phyloP scores from a whole-genome alignment of 2,888 invertebrate species.

The Euphydryas editha region DNA sequence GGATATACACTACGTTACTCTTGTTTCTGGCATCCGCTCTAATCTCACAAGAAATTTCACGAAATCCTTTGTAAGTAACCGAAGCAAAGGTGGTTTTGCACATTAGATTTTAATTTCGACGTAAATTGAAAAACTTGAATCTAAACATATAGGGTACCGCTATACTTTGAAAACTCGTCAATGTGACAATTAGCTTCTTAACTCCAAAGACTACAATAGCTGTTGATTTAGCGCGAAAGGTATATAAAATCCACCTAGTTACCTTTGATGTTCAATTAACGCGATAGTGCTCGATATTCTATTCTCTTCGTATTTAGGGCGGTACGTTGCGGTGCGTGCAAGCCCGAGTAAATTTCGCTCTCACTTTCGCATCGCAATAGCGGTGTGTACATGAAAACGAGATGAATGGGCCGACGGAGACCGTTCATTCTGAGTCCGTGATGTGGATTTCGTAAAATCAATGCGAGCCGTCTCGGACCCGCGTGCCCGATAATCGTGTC shows the following conservation, averaged over 20 bases:
- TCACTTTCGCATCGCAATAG: slow-evolving; percentile 81
- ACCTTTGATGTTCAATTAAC: slow-evolving; percentile 50
- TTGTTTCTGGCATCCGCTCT: slow-evolving; percentile 40
- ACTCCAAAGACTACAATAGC: not conserved
- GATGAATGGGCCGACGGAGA: slow-evolving; percentile 80
- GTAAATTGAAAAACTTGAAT: not conserved
- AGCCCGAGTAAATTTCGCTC: slow-evolving; percentile 78
- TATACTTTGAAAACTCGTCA: not conserved
- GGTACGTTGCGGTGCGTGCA: slow-evolving; percentile 68
- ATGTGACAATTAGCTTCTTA: not conserved
- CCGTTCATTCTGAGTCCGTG: slow-evolving; percentile 76
- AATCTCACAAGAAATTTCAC: slow-evolving; percentile 13
- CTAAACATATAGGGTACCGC: not conserved
- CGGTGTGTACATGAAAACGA: slow-evolving; percentile 80
- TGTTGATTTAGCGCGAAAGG: not conserved
- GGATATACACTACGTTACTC: slow-evolving; percentile 63
- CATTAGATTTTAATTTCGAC: not conserved
- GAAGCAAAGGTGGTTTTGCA: not conserved
- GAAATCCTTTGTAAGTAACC: not conserved
- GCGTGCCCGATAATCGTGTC: slow-evolving; percentile 70
- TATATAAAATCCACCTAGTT: slow-evolving; percentile 17
- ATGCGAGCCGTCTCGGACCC: slow-evolving; percentile 73
- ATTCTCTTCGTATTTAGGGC: slow-evolving; percentile 71
- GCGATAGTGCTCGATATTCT: slow-evolving; percentile 57
- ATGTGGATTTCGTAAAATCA: slow-evolving; percentile 81